Evolutionary conservation across 1,140 invertebrate species (phyloP).

Genomic region (Brachionus calyciflorus): DNA sequence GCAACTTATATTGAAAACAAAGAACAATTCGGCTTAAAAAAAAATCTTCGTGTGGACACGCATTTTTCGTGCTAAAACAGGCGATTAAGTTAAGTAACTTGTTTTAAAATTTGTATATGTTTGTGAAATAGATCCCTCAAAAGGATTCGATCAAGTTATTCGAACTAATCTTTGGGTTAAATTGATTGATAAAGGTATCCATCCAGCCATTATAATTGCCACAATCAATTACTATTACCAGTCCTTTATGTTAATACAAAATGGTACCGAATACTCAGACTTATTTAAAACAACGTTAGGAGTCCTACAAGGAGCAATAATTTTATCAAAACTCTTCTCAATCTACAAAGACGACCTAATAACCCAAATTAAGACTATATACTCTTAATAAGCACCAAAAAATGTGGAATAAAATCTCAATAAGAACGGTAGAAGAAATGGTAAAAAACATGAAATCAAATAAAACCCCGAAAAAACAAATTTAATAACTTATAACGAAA

Average conservation of each 20-base stretch:
- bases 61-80: neutral
- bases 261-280: neutral
- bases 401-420: too few species aligned
- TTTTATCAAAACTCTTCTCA: neutral
- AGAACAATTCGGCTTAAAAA: neutral
- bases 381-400: too few species aligned
- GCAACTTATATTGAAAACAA: neutral
- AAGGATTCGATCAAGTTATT: neutral
- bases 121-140: neutral
- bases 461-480: too few species aligned
- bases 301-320: neutral
- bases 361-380: too few species aligned
- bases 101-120: neutral
- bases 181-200: neutral
- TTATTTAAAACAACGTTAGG: neutral
- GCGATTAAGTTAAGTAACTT: constrained; percentile 1
- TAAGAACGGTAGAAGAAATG: too few species aligned
- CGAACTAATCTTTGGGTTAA: neutral
- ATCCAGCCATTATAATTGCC: neutral
- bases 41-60: neutral
- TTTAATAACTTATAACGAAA: too few species aligned
- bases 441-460: too few species aligned
- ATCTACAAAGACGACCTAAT: neutral
- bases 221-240: neutral
- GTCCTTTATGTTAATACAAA: neutral